Conservation (phyloP, 2,888 invertebrate genomes). For the Teleiodes luculella region DNA sequence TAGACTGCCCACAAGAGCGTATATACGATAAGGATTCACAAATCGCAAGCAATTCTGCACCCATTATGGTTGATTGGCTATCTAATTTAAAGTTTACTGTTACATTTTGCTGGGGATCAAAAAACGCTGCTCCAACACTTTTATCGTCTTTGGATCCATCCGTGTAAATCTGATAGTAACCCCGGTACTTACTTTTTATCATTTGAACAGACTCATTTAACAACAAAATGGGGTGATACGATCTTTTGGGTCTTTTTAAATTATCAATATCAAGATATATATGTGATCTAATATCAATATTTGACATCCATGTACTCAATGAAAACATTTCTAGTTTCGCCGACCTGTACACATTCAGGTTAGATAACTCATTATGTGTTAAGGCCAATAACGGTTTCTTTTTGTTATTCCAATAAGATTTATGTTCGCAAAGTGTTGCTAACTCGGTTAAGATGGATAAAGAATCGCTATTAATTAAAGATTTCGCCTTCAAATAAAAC, state of each 20-base stretch:
- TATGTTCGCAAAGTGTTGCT: background rate
- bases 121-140: background rate
- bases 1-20: background rate
- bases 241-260: background rate
- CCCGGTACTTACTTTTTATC: background rate
- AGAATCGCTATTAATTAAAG: background rate
- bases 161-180: background rate
- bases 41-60: background rate
- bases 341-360: background rate
- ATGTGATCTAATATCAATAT: background rate
- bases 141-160: constrained; percentile 2
- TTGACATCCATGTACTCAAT: background rate
- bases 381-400: background rate
- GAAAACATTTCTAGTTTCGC: background rate
- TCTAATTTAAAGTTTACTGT: background rate
- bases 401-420: background rate
- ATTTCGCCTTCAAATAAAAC: background rate
- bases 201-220: background rate
- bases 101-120: background rate
- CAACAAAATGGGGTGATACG: background rate
- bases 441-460: background rate
- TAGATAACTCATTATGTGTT: background rate
- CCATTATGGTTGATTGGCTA: background rate
- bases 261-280: background rate
- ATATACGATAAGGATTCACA: background rate